Evolutionary conservation across 2,888 invertebrate genomes (phyloP).

Genomic region (Nephrotoma guestfalica): DNA sequence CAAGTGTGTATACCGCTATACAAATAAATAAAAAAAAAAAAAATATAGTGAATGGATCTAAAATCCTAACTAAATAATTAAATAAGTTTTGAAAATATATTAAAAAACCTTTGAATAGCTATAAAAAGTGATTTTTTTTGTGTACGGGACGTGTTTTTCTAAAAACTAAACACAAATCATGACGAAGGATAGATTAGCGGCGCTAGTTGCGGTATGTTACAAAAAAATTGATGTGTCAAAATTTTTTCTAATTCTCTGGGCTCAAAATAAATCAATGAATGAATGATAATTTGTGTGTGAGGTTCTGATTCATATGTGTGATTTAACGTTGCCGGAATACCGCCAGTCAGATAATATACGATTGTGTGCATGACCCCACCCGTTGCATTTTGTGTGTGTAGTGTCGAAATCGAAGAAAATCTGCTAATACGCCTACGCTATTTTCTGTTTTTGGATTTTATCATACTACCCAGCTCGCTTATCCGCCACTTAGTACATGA

Average conservation of each 20-base stretch:
- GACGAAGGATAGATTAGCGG: constrained; percentile 96
- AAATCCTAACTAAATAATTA: background rate
- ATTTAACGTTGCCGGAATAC: background rate
- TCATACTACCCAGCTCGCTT: background rate
- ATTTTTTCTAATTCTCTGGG: background rate
- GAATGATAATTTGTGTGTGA: background rate
- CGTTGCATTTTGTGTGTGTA: constrained; percentile 5
- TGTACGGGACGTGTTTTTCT: background rate
- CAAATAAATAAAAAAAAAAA: background rate
- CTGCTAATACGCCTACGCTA: background rate
- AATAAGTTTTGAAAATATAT: background rate
- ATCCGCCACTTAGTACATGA: background rate
- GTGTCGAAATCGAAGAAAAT: background rate
- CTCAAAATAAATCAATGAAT: background rate
- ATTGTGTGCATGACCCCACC: constrained; percentile 1
- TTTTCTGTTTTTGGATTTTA: background rate
- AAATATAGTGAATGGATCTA: background rate
- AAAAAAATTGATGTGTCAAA: background rate
- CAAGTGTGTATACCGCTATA: background rate
- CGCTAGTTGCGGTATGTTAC: constrained; percentile 76
- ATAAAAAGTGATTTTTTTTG: background rate
- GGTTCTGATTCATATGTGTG: background rate
- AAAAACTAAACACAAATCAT: constrained; percentile 32
- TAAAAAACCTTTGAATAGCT: background rate
- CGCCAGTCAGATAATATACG: background rate